Evolutionary conservation across 1,140 invertebrate species (phyloP), one percentile per base, ranked within the genome.

Genomic region (Brachionus angularis): DNA sequence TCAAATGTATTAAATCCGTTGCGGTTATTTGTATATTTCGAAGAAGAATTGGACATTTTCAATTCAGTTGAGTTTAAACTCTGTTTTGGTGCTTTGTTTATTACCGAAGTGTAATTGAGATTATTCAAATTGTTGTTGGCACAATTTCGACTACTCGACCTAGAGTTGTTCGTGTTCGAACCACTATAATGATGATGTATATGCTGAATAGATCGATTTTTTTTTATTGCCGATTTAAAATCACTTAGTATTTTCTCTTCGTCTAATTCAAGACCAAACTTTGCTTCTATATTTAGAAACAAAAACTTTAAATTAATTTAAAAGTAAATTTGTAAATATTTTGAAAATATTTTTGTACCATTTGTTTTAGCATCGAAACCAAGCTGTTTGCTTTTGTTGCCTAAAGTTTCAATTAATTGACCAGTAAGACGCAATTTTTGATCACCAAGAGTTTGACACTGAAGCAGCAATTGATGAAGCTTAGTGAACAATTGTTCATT

Each of bases 361-460:
- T 47, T 46, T 3, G 42, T 33, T 46, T 23, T 33, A 27, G 47
- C 25, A 50, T 67, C 62, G 31, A 47, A 36, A 16, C 62, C 62
- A 31, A 67, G 16, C 27, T 67, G 62, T 4, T 42, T 18, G 4
- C 39, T 67, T 25, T 50, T 67, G 8, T 23, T 33, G 5, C 62
- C 62, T n/a, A 67, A 34, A 7, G 44, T 12, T 5, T 67, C 62
- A 10, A 67, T 49, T 50, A 67, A 34, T 50, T 67, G 62, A 23
- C 62, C 27, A 23, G 42, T 21, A 7, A 67, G 62, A 23, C 62
- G 39, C 0, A 67, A 23, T 67, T 67, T 67, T 31, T 67, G 42
- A 23, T 67, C 62, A 3, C 62, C 62, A n/a, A 67, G 31, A 49
- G 42, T 47, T 46, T 67, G 62, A 36, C 62, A 67, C n/a, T 50